Conservation (phyloP, 2,888 invertebrate species). For the Furcula furcula region DNA sequence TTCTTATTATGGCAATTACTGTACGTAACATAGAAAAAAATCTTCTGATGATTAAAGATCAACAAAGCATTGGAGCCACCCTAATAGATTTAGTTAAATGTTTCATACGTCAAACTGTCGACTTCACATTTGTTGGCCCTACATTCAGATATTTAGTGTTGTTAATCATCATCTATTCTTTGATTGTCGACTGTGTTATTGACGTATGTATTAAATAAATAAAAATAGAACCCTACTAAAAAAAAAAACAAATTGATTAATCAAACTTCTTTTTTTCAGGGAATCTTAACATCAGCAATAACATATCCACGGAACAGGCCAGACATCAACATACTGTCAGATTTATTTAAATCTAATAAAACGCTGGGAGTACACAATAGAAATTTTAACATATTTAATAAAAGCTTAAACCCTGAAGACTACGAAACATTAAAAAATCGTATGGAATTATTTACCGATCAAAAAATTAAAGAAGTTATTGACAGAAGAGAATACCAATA, state of each 20-base stretch:
- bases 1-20: slow-evolving; percentile 43
- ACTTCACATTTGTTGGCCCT: slow-evolving; percentile 58
- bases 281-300: slow-evolving; percentile 67
- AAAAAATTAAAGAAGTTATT: slow-evolving; percentile 56
- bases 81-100: slow-evolving; percentile 62
- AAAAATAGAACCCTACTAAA: no score
- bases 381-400: slow-evolving; percentile 56
- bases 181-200: slow-evolving; percentile 66
- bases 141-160: slow-evolving; percentile 55
- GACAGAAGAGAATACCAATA: slow-evolving; percentile 61
- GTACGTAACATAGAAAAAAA: slow-evolving; percentile 52
- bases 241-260: no score
- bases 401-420: slow-evolving; percentile 39
- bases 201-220: slow-evolving; percentile 58
- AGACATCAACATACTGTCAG: slow-evolving; percentile 48
- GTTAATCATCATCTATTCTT: slow-evolving; percentile 60
- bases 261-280: no score
- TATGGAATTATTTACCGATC: slow-evolving; percentile 59
- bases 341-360: slow-evolving; percentile 50
- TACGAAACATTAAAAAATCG: slow-evolving; percentile 47
- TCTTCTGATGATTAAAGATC: slow-evolving; percentile 41
- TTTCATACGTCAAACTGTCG: slow-evolving; percentile 66
- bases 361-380: slow-evolving; percentile 61
- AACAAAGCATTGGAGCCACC: slow-evolving; percentile 39
- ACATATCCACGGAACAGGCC: slow-evolving; percentile 60